phyloP scores from a whole-genome alignment of 2,797 vertebrate species.

The Lagorchestes hirsutus region DNA sequence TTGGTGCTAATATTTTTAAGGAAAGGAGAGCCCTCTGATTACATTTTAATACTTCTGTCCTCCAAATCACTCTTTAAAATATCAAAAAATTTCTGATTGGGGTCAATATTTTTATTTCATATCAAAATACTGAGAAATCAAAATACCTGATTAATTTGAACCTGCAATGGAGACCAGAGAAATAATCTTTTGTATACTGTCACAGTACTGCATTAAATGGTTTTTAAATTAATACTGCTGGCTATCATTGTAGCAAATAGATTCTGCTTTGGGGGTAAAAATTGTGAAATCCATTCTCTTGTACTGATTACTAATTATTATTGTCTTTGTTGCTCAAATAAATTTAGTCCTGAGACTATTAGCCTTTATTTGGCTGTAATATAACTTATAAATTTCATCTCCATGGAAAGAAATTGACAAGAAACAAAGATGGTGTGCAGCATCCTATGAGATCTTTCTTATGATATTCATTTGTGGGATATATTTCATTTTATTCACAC shows the following conservation, averaged over 20 bases:
- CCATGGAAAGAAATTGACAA: not conserved
- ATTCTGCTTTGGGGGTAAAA: conserved; percentile 72
- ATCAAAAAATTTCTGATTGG: not conserved
- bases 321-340: conserved; percentile 75
- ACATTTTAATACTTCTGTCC: conserved; percentile 2
- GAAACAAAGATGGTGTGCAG: not conserved
- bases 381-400: conserved; percentile 3
- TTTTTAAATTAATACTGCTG: conserved; percentile 72
- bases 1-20: not conserved
- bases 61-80: not conserved
- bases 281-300: conserved; percentile 66
- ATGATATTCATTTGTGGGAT: not conserved
- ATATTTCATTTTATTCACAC: not conserved
- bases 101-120: not conserved
- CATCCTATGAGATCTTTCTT: conserved; percentile 20
- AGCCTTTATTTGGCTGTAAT: conserved; percentile 66
- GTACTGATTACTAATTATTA: conserved; percentile 78
- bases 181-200: conserved; percentile 29
- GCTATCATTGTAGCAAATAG: conserved; percentile 66
- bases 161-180: conserved; percentile 14
- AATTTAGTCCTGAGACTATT: conserved; percentile 71
- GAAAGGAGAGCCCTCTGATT: not conserved
- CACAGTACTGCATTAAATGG: conserved; percentile 55
- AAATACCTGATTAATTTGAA: not conserved
- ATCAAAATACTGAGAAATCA: not conserved